Percentiles rank a stretch among this genome's conserved stretches.
phyloP scores from a whole-genome alignment of 2,113 vertebrate genomes.

The Syrrhaptes paradoxus region DNA sequence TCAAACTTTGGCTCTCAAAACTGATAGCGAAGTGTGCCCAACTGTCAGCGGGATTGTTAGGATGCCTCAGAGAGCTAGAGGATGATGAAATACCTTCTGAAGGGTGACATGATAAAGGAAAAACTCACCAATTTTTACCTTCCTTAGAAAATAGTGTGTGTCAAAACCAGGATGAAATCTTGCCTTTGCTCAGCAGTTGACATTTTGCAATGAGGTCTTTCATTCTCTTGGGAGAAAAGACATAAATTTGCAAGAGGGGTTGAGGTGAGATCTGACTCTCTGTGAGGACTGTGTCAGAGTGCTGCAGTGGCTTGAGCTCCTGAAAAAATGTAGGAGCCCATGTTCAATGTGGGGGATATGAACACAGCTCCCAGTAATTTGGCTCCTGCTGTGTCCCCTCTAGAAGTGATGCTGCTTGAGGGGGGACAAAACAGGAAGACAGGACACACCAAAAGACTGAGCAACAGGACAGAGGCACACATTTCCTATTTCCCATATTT shows the following conservation, averaged over 20 bases:
- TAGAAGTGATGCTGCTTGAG: not conserved
- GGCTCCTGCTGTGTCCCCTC: not conserved
- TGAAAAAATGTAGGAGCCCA: not conserved
- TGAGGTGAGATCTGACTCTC: not conserved
- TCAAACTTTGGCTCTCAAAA: not conserved
- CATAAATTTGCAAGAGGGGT: not conserved
- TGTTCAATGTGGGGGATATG: rapidly evolving
- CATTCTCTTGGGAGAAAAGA: not conserved
- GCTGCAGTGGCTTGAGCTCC: not conserved
- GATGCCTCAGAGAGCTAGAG: not conserved
- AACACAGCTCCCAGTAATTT: not conserved
- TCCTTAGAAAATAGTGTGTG: not conserved
- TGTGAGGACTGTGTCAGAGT: not conserved
- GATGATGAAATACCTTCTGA: not conserved
- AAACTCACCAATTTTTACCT: not conserved
- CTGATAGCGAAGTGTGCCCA: not conserved
- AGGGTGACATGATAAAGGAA: not conserved
- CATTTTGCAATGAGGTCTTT: not conserved
- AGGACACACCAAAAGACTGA: not conserved
- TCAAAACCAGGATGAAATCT: not conserved
- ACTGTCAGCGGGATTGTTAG: not conserved
- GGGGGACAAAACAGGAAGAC: not conserved
- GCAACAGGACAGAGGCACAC: not conserved
- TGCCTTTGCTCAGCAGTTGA: not conserved
- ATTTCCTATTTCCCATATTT: not conserved